A percentile compares a stretch with the other conserved stretches of the same genome.
phyloP scores from a whole-genome alignment of 30 jellyfish, hydroid and myxozoan genomes.

The Clytia hemisphaerica region DNA sequence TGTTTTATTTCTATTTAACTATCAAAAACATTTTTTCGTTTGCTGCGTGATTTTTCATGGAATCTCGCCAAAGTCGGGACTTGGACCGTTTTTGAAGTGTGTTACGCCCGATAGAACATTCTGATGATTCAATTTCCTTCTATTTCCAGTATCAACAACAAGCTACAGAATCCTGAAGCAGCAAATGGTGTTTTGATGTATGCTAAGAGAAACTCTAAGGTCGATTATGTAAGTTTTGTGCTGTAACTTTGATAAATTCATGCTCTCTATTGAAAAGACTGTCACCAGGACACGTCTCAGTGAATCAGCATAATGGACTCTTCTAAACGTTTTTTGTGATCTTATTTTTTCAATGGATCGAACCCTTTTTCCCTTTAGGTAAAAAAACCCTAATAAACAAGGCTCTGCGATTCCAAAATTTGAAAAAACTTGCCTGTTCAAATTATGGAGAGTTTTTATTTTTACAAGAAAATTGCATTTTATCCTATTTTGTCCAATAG shows the following conservation, averaged over 20 bases:
- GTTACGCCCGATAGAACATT: background rate
- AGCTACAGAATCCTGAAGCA: constrained; percentile 95
- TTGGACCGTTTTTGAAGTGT: too few species aligned
- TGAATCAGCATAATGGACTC: too few species aligned
- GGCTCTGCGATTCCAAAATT: background rate
- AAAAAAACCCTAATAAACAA: background rate
- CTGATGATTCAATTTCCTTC: background rate
- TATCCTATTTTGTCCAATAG: too few species aligned
- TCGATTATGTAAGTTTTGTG: constrained; percentile 67
- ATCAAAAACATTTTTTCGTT: background rate
- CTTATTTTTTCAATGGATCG: background rate
- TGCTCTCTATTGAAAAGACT: background rate
- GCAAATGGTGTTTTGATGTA: constrained; percentile 95
- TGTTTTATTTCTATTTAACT: background rate
- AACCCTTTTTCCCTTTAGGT: background rate
- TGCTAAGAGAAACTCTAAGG: constrained; percentile 73
- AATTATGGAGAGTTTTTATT: background rate
- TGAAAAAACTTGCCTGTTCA: background rate
- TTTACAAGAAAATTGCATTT: background rate
- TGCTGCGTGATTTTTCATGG: too few species aligned
- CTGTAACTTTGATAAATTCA: background rate
- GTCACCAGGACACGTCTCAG: too few species aligned
- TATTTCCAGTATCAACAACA: constrained; percentile 78
- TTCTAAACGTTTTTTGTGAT: background rate
- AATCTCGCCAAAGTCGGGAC: too few species aligned